Base-by-base conservation (phyloP, 2,113 vertebrate species). In the Neodontobutis hainanensis region DNA sequence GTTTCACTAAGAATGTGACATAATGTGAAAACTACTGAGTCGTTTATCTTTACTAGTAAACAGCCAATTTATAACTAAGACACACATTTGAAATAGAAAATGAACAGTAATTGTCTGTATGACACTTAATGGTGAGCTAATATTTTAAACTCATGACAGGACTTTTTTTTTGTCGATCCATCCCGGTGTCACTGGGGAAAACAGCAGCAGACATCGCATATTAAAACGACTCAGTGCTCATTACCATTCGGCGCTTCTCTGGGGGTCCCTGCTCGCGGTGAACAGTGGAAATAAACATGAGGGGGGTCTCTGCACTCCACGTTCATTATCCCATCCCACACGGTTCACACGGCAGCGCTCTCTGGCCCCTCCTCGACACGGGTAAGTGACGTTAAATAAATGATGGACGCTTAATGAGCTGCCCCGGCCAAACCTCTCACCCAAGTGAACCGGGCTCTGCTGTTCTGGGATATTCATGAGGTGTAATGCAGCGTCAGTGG, bases 271-370 rank as follows among this genome's bases (percentile, higher is more conserved):
- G 68, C 66, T 70, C 68, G 63, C 55, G 47, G 75, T 48, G 47
- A 62, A 62, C 43, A 49, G 70, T 75, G 72, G 72, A 86, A 81
- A 88, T 84, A 86, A 86, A 84, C 81, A 83, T 81, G 77, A 81
- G 84, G 63, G 57, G 57, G 44, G 53, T 47, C 52, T 65, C 15
- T 60, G 60, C 70, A 46, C 11, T 1, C 52, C 51, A 27, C 59
- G 68, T 79, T 80, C 80, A 74, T 84, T 83, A 85, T 65, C 45
- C 32, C 61, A 48, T 61, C 51, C 64, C 72, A 80, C 66, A 61
- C 19, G 52, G 52, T 34, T 55, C 52, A 55, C 52, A 48, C 63
- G 77, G 78, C 49, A 70, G n/a, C 64, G 51, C 71, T 65, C 79
- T 63, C 16, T 62, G 64, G 51, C 68, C 77, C 72, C 36, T 3